Evolutionary conservation across 2,113 vertebrate genomes (phyloP).

Genomic region (Anhinga rufa): DNA sequence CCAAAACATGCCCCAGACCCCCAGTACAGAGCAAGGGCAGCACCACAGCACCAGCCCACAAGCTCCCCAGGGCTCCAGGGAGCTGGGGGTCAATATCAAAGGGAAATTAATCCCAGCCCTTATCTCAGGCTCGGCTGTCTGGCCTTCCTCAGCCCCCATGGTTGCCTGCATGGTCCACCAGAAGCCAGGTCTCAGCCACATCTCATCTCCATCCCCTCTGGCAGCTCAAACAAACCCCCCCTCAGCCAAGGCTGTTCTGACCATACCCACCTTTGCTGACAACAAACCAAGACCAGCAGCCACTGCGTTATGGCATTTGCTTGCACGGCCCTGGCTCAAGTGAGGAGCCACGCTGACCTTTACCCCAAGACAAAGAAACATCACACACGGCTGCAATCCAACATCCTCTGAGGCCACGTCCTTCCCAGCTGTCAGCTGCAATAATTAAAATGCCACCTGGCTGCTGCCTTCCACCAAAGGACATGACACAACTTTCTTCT

Average conservation of each 20-base stretch:
- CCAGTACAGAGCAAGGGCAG: neutral
- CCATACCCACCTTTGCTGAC: no score
- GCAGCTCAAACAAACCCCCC: neutral
- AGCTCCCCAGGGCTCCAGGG: neutral
- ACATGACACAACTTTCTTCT: accelerated
- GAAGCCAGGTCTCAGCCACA: neutral
- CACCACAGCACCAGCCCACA: neutral
- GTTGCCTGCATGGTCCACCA: accelerated
- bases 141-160: neutral
- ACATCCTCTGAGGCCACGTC: neutral
- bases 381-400: accelerated
- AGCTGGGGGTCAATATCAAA: accelerated
- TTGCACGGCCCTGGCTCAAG: accelerated
- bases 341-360: accelerated
- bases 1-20: neutral
- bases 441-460: neutral
- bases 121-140: accelerated
- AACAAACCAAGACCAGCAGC: neutral
- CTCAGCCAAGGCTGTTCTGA: neutral
- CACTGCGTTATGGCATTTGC: accelerated
- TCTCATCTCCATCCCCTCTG: neutral
- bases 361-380: neutral
- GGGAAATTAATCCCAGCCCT: neutral
- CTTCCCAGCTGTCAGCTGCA: neutral
- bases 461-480: neutral